These are phyloP conservation scores for Mobula birostris DNA, from an alignment of 2,113 vertebrate genomes.

Conservation along the genomic window DNA sequence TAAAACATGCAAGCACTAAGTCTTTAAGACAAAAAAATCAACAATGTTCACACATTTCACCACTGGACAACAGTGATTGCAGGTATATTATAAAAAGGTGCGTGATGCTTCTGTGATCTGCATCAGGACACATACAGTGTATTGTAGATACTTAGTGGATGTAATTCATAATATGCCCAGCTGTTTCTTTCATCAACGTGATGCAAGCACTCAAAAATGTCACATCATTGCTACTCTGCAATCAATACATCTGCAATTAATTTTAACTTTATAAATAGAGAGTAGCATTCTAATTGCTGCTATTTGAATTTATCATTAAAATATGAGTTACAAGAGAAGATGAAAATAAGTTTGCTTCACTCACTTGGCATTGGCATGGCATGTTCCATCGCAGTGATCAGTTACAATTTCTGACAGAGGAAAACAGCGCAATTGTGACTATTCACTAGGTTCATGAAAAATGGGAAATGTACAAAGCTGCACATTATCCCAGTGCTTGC, in stretches of 20 bases:
- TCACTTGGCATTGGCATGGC: constrained; percentile 79
- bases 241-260: neutral
- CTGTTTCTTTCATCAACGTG: neutral
- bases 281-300: neutral
- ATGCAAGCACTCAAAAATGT: neutral
- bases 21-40: neutral
- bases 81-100: neutral
- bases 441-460: neutral
- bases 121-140: neutral
- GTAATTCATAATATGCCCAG: neutral
- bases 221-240: neutral
- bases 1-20: constrained; percentile 49
- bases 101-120: neutral
- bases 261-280: neutral
- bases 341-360: constrained; percentile 44
- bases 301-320: neutral
- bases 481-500: neutral
- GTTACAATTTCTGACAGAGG: constrained; percentile 60
- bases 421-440: neutral
- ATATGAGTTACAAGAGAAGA: neutral
- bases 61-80: neutral
- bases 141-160: neutral
- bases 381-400: constrained; percentile 69
- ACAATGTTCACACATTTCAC: neutral
- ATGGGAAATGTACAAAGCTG: neutral